These are phyloP conservation scores for Microcebus lehilahytsara DNA, from an alignment of 2,113 vertebrate genomes.

Conservation along the genomic window DNA sequence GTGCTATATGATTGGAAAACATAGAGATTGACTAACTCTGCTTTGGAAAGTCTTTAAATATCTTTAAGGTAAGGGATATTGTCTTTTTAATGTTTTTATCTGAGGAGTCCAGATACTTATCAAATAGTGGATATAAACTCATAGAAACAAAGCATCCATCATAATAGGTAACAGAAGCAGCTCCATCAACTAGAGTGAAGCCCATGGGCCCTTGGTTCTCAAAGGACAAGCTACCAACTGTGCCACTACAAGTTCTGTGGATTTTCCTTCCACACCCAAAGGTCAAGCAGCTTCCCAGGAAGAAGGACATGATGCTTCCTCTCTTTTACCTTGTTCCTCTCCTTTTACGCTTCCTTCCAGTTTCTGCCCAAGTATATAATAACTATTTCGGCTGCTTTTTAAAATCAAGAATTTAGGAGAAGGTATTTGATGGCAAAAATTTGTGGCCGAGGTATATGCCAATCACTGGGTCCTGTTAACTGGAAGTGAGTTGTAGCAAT, in stretches of 20 bases:
- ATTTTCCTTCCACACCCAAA: neutral
- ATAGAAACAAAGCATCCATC: neutral
- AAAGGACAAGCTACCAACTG: neutral
- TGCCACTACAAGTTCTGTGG: neutral
- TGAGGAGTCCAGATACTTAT: neutral
- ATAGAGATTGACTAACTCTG: neutral
- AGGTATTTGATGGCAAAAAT: neutral
- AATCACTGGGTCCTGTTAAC: neutral
- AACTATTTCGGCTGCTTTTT: neutral
- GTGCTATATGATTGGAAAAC: neutral
- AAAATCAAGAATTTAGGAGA: neutral
- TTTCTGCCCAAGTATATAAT: neutral
- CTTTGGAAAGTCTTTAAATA: neutral
- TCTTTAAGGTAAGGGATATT: neutral
- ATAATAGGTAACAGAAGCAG: neutral
- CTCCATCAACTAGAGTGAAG: neutral
- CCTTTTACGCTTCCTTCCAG: neutral
- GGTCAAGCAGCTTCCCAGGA: neutral
- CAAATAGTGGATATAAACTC: neutral
- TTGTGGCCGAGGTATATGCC: neutral
- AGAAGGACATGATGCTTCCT: neutral
- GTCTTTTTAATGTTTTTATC: neutral
- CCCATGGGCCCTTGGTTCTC: neutral
- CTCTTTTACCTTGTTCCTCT: neutral
- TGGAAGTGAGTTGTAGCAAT: neutral